Conservation (phyloP, 2,797 vertebrate genomes). For the Coranthus polyacanthus region DNA sequence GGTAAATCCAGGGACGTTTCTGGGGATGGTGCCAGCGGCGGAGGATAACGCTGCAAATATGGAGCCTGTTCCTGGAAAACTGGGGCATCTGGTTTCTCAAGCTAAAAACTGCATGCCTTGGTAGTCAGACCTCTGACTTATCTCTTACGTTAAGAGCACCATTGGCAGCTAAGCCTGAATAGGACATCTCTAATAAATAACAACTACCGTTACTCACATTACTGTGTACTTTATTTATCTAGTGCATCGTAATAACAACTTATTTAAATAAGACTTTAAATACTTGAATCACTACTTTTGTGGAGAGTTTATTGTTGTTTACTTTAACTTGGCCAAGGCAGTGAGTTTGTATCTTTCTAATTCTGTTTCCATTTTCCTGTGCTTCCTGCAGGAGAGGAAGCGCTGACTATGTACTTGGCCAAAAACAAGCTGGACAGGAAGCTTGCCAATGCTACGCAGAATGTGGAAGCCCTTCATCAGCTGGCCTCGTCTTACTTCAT, state of each 20-base stretch:
- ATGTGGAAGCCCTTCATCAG: slow-evolving; percentile 97
- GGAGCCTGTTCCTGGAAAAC: slow-evolving; percentile 71
- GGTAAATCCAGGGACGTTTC: slow-evolving; percentile 64
- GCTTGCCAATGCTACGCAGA: slow-evolving; percentile 94
- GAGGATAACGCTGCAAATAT: slow-evolving; percentile 62
- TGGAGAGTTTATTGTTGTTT: too few species aligned
- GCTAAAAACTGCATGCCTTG: slow-evolving; percentile 56
- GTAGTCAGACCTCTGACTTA: slow-evolving; percentile 56
- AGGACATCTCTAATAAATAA: slow-evolving; percentile 25
- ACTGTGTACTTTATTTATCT: slow-evolving; percentile 25
- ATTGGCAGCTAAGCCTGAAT: slow-evolving; percentile 21
- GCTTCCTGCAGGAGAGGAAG: slow-evolving; percentile 91
- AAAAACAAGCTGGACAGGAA: slow-evolving; percentile 96
- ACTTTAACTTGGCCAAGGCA: too few species aligned
- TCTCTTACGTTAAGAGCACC: slow-evolving; percentile 43
- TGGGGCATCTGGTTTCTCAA: slow-evolving; percentile 69
- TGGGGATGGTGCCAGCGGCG: slow-evolving; percentile 63
- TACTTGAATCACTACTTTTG: not conserved
- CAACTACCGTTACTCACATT: slow-evolving; percentile 3
- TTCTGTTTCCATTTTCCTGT: slow-evolving; percentile 33
- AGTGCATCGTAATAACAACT: not conserved
- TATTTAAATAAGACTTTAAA: not conserved
- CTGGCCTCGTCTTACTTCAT: slow-evolving; percentile 99
- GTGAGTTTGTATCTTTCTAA: not conserved
- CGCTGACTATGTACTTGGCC: slow-evolving; percentile 99